Conservation (phyloP, 2,888 invertebrate species). For the Drosophila buzzatii region DNA sequence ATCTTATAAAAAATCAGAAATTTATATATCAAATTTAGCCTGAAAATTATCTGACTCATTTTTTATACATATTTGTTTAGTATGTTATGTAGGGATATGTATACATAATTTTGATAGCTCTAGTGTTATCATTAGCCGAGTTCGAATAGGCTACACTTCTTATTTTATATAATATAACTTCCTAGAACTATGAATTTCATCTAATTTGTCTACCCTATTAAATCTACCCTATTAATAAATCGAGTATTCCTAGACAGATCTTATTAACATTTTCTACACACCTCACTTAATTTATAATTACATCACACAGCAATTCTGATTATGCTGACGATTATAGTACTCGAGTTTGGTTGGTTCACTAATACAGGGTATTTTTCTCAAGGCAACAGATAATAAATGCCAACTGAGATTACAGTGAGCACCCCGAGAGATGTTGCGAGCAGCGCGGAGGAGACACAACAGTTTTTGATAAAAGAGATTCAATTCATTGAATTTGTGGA, state of each 20-base stretch:
- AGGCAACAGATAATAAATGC: conserved; percentile 27
- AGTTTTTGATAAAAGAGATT: conserved; percentile 67
- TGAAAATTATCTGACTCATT: neutral
- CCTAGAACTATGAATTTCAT: neutral
- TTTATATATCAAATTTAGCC: neutral
- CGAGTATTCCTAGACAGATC: neutral
- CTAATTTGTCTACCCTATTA: neutral
- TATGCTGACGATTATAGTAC: neutral
- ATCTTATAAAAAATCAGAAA: neutral
- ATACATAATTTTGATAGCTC: conserved; percentile 1
- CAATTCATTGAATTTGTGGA: conserved; percentile 63
- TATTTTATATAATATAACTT: neutral
- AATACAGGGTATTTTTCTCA: conserved; percentile 34
- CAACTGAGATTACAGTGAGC: conserved; percentile 53
- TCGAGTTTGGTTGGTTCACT: conserved; percentile 7
- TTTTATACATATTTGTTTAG: neutral
- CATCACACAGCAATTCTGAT: neutral
- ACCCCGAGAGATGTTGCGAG: conserved; percentile 40
- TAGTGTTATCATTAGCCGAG: neutral
- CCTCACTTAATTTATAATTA: neutral
- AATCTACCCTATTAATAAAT: neutral
- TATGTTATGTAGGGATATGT: neutral
- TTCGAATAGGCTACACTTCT: neutral
- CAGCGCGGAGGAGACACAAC: neutral
- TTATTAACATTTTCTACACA: neutral